Evolutionary conservation across 2,113 vertebrate genomes (phyloP).

Genomic region (Prunella fulvescens): DNA sequence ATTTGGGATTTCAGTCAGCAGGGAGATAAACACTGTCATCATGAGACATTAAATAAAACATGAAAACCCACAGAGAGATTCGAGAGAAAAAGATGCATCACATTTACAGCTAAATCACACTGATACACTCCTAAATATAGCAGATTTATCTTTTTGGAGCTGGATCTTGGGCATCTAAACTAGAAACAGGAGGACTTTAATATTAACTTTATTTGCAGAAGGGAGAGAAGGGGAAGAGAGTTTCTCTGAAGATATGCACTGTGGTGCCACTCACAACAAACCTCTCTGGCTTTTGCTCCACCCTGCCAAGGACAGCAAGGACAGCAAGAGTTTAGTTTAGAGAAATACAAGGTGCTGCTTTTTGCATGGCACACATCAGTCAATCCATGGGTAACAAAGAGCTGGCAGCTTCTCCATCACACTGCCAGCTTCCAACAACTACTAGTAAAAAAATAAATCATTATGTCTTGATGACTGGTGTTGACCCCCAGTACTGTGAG

Average conservation of each 20-base stretch:
- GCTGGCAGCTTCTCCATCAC: background rate
- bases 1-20: background rate
- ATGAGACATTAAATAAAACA: background rate
- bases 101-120: background rate
- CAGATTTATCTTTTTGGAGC: background rate
- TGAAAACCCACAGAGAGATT: background rate
- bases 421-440: background rate
- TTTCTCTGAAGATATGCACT: background rate
- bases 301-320: background rate
- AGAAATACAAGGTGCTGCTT: background rate
- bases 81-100: background rate
- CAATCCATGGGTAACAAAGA: background rate
- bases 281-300: background rate
- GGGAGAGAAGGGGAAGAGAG: background rate
- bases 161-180: background rate
- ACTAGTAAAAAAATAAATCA: background rate
- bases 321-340: rapidly evolving
- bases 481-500: background rate
- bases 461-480: background rate
- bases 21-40: background rate
- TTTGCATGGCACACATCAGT: background rate
- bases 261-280: background rate
- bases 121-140: rapidly evolving
- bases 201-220: background rate
- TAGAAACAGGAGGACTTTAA: background rate